These are phyloP conservation scores for Physocephala rufipes DNA, from an alignment of 2,888 invertebrate species.

Conservation along the genomic window DNA sequence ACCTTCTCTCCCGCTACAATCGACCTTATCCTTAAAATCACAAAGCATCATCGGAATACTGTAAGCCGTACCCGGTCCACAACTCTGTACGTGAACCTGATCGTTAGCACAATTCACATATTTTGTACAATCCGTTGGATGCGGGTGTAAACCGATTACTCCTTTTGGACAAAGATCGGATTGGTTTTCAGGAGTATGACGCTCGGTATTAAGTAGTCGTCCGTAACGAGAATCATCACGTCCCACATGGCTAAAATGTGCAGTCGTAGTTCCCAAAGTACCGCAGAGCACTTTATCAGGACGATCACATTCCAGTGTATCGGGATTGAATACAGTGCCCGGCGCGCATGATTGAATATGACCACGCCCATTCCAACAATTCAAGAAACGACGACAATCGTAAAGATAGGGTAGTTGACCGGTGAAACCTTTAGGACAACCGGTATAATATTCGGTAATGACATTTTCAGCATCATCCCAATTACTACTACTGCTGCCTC, in stretches of 20 bases:
- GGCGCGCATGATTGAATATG: constrained; percentile 72
- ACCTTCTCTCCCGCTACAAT: constrained; percentile 59
- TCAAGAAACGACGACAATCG: constrained; percentile 74
- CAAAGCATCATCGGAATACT: constrained; percentile 69
- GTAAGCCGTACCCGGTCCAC: constrained; percentile 73
- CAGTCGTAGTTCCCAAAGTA: constrained; percentile 17
- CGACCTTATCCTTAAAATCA: constrained; percentile 71
- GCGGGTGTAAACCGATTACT: constrained; percentile 68
- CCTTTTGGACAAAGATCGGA: constrained; percentile 66
- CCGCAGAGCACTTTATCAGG: constrained; percentile 71
- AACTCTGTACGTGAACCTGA: constrained; percentile 69
- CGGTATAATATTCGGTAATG: constrained; percentile 51
- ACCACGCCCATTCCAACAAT: constrained; percentile 74
- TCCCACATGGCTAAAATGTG: background rate
- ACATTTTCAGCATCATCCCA: constrained; percentile 49
- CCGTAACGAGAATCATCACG: constrained; percentile 40
- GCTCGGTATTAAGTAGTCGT: constrained; percentile 43
- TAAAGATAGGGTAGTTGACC: constrained; percentile 71
- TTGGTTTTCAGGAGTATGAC: constrained; percentile 40
- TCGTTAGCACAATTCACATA: constrained; percentile 74
- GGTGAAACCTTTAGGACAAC: constrained; percentile 67
- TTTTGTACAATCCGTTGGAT: constrained; percentile 72
- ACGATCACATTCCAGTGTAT: constrained; percentile 72
- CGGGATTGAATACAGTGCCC: constrained; percentile 73
- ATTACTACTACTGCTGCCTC: constrained; percentile 21